Conservation (phyloP, 1,140 invertebrate species). For the Brachionus plicatilis region DNA sequence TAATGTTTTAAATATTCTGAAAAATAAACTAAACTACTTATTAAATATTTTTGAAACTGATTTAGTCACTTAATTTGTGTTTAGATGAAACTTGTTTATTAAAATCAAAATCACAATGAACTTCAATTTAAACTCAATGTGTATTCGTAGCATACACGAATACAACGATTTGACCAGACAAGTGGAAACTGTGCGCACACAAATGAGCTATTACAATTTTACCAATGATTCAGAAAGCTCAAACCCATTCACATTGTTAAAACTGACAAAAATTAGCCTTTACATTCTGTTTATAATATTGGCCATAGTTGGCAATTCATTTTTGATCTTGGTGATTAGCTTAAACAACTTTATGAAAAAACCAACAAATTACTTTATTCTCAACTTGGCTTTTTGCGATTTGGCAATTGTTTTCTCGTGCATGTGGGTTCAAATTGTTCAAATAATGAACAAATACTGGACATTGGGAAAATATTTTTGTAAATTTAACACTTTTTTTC, state of each 20-base stretch:
- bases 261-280: not conserved
- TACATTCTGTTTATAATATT: not conserved
- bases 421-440: not conserved
- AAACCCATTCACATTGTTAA: not conserved
- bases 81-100: not conserved
- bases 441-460: not conserved
- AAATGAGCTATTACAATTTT: constrained; percentile 16
- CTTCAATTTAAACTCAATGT: not conserved
- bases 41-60: no score
- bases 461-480: constrained; percentile 27
- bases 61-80: no score
- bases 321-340: not conserved
- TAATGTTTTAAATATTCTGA: no score
- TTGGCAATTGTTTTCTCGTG: not conserved
- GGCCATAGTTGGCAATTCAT: not conserved
- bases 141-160: not conserved
- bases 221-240: not conserved
- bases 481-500: constrained; percentile 19
- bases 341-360: constrained; percentile 7
- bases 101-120: not conserved
- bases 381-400: constrained; percentile 7
- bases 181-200: not conserved
- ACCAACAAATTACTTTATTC: constrained; percentile 18
- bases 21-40: no score
- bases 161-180: not conserved